Conservation (phyloP, 2,797 vertebrate genomes). For the Sebastes itinus region DNA sequence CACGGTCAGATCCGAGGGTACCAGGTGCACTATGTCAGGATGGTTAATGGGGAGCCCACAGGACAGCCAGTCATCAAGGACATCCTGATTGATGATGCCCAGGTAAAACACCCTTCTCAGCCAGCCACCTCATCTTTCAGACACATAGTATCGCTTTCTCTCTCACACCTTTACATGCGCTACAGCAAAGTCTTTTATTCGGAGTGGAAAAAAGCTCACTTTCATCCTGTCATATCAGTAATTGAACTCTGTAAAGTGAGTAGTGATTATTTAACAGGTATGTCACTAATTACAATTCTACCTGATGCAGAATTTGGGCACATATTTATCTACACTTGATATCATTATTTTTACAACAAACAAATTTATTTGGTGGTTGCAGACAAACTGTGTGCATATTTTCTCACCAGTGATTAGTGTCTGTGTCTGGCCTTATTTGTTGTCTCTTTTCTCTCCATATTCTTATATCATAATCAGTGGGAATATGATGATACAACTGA, state of each 20-base stretch:
- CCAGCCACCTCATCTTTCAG: conserved; percentile 48
- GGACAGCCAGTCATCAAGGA: conserved; percentile 99
- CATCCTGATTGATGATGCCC: conserved; percentile 96
- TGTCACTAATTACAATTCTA: neutral
- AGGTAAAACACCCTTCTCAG: conserved; percentile 84
- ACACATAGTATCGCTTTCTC: conserved; percentile 39
- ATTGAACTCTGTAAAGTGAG: neutral
- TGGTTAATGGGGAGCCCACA: conserved; percentile 96
- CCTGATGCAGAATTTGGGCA: neutral
- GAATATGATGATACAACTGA: conserved; percentile 99
- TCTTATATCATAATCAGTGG: conserved; percentile 90
- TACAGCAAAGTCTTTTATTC: conserved; percentile 16
- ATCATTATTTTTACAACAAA: neutral
- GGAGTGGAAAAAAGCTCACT: neutral
- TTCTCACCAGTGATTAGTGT: conserved; percentile 45
- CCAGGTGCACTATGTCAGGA: conserved; percentile 99
- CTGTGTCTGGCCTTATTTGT: conserved; percentile 46
- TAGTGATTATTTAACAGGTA: neutral
- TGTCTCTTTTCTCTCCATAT: conserved; percentile 62
- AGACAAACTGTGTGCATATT: conserved; percentile 13
- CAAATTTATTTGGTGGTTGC: neutral
- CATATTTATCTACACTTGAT: neutral
- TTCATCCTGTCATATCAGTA: neutral
- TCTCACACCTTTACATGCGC: conserved; percentile 9
- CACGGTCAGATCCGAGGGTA: conserved; percentile 99